Evolutionary conservation across 2,888 invertebrate species (phyloP), one percentile per base, ranked within the genome.

Genomic region (Leucania comma): DNA sequence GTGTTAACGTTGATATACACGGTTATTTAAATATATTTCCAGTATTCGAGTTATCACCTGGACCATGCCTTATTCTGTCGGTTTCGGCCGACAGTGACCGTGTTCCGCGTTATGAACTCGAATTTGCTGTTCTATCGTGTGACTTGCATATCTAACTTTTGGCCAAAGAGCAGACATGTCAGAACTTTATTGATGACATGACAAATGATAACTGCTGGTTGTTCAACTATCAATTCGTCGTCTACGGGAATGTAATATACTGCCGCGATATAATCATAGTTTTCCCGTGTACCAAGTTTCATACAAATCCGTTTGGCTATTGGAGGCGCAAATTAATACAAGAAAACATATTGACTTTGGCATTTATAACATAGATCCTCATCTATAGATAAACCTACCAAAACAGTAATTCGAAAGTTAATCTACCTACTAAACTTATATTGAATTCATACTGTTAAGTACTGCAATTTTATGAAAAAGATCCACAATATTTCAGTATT

Each of bases 401-500:
- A 42, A 42, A 42, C 17, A 42, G 5, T 42, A 17, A 68, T 67
- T 64, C 57, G 14, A 62, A 68, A 50, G 29, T 42, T 24, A 46
- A 50, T 57, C 38, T 58, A 26, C 20, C 38, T 58, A 26, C 20
- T 6, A 17, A 57, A 60, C 9, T 46, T 24, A 48, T 50, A 35
- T 38, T 22, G 26, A 58, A 68, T 64, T 67, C 32, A 38, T 48
- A 38, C 38, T 48, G 42, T 20, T 59, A 48, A 61, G 29, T 26
- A 22, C 29, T 46, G 62, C 54, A 72, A 77, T 75, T 77, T 66
- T 78, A 72, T 75, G 60, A 74, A 74, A 74, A 75, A 75, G 53
- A 74, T 74, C 62, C 59, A 61, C 60, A 80, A 72, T 81, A 87
- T 82, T 78, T 83, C 73, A 83, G 72, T 75, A 70, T 78, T 85